Evolutionary conservation across 2,888 invertebrate genomes (phyloP).

Genomic region (Empis livida): DNA sequence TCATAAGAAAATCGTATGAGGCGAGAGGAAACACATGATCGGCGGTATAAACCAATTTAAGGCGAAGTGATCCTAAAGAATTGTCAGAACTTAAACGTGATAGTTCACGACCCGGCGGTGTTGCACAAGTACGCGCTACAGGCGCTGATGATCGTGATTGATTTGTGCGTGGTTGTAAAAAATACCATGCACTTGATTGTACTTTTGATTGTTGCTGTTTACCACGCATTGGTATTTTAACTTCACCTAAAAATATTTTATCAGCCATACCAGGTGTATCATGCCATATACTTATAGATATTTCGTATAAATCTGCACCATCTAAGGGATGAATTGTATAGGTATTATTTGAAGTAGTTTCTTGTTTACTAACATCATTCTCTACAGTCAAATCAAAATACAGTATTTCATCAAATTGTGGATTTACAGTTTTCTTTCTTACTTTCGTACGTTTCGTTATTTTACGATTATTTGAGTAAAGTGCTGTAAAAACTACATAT

Average conservation of each 20-base stretch:
- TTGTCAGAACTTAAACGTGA: slow-evolving; percentile 49
- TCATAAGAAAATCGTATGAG: slow-evolving; percentile 65
- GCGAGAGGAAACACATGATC: slow-evolving; percentile 79
- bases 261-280: slow-evolving; percentile 58
- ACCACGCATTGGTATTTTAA: slow-evolving; percentile 63
- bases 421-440: slow-evolving; percentile 80
- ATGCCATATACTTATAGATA: slow-evolving; percentile 77
- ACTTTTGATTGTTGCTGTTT: slow-evolving; percentile 46
- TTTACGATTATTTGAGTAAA: slow-evolving; percentile 68
- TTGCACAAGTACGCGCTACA: slow-evolving; percentile 46
- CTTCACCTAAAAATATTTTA: slow-evolving; percentile 79
- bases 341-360: slow-evolving; percentile 32
- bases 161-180: slow-evolving; percentile 55
- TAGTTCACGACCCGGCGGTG: slow-evolving; percentile 51
- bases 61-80: slow-evolving; percentile 66
- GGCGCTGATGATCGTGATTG: slow-evolving; percentile 40
- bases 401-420: slow-evolving; percentile 79
- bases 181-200: slow-evolving; percentile 61
- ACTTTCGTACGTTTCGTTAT: slow-evolving; percentile 71
- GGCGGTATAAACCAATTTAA: slow-evolving; percentile 76
- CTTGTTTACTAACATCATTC: slow-evolving; percentile 32
- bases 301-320: slow-evolving; percentile 63
- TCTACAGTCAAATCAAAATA: slow-evolving; percentile 56
- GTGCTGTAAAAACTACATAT: slow-evolving; percentile 67
- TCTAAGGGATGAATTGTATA: slow-evolving; percentile 44